Evolutionary conservation across 2,888 invertebrate species (phyloP).

Genomic region (Drosophila longiperda): DNA sequence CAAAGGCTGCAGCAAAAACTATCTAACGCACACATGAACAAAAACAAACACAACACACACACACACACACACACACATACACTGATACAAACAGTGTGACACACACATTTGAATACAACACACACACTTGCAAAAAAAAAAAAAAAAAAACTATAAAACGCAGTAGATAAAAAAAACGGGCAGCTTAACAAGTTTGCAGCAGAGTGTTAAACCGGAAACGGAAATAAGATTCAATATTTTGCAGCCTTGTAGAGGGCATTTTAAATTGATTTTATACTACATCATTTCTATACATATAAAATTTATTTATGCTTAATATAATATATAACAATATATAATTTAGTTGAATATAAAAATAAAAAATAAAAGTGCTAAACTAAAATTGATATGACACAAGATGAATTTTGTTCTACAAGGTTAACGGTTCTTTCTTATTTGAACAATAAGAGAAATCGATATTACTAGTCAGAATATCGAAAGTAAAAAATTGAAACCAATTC

Average conservation of each 20-base stretch:
- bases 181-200: conserved; percentile 12
- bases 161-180: conserved; percentile 20
- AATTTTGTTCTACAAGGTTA: no score
- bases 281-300: neutral
- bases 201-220: neutral
- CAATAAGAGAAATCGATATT: neutral
- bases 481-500: neutral
- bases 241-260: neutral
- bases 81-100: conserved; percentile 12
- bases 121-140: conserved; percentile 26
- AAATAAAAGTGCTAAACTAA: neutral
- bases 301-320: neutral
- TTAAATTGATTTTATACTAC: neutral
- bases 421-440: neutral
- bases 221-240: neutral
- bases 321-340: no score
- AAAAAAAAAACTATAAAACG: conserved; percentile 32
- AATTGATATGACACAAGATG: neutral
- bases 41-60: conserved; percentile 18
- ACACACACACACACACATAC: conserved; percentile 12
- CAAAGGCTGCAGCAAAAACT: conserved; percentile 62
- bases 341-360: no score
- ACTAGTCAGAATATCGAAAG: neutral
- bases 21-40: conserved; percentile 23
- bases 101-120: conserved; percentile 29